Base-by-base conservation (phyloP, 2,888 invertebrate genomes). In the Polyommatus iphigenia region DNA sequence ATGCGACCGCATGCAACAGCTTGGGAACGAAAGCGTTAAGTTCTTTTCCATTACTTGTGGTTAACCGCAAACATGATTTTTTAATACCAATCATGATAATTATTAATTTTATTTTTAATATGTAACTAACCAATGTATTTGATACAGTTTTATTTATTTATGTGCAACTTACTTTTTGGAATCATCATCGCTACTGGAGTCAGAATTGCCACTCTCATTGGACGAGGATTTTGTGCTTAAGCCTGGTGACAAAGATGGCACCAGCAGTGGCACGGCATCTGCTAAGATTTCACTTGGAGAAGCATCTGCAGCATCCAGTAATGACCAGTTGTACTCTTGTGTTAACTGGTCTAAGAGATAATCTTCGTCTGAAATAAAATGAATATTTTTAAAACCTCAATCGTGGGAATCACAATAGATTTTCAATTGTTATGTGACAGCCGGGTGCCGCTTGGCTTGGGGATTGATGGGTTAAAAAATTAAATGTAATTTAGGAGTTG, bases 101-200 rank as follows among this genome's bases (percentile, higher is more conserved):
- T 10, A 41, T 41, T 41, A 41, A 41, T 41, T 41, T 41, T 41
- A 41, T 41, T 36, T 36, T 36, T 6, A 36, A 5, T 36, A 41
- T 41, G 41, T 41, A 41, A 41, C 41, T 41, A 10, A 41, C 8
- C 41, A 0, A 41, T 8, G 41, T 41, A 41, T 8, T 41, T 6
- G 8, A 1, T 71, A 36, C 71, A 72, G 29, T 10, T 72, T n/a
- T 78, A 67, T 46, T 46, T 46, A 46, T 46, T 46, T 46, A 46
- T 0, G 0, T 13, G 13, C 10, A 46, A 78, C 83, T 84, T 85
- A 93, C 93, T 90, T 93, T 83, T 92, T 94, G 50, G 89, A 91
- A 81, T 94, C 94, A 91, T 94, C 94, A 81, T 94, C 94, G 86
- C 94, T 94, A 57, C 94, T 89, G 24, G 93, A 94, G 83, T 94